These are phyloP conservation scores for Hirtodrosophila confusa DNA, from an alignment of 2,888 invertebrate genomes.

Conservation along the genomic window DNA sequence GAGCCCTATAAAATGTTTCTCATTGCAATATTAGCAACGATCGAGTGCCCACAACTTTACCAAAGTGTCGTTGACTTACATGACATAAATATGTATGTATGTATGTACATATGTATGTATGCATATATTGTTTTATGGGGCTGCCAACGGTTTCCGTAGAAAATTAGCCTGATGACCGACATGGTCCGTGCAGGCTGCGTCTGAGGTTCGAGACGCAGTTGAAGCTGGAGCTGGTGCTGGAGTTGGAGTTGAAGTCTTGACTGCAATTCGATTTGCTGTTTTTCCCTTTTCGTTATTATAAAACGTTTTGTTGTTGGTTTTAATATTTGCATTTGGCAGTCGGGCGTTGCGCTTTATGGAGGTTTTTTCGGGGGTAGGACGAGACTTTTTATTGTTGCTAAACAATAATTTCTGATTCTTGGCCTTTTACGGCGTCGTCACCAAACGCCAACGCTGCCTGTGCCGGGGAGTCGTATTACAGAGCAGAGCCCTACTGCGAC, in stretches of 20 bases:
- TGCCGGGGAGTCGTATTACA: conserved; percentile 62
- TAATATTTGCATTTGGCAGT: conserved; percentile 78
- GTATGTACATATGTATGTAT: conserved; percentile 14
- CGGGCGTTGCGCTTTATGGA: conserved; percentile 71
- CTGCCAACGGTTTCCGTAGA: conserved; percentile 68
- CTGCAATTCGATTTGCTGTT: conserved; percentile 77
- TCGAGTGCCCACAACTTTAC: conserved; percentile 14
- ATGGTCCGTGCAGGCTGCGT: conserved; percentile 55
- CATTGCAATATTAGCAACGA: conserved; percentile 1
- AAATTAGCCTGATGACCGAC: conserved; percentile 70
- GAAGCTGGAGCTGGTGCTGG: neutral
- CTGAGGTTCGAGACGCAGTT: conserved; percentile 34
- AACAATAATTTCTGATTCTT: conserved; percentile 78
- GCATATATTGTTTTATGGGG: conserved; percentile 56
- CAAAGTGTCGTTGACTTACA: conserved; percentile 35
- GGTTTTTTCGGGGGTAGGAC: conserved; percentile 60
- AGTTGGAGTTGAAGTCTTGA: conserved; percentile 41
- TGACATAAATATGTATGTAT: neutral
- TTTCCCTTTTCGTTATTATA: conserved; percentile 75
- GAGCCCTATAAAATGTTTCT: conserved; percentile 4
- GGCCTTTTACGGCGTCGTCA: conserved; percentile 59
- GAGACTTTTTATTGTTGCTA: conserved; percentile 70
- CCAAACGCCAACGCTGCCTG: conserved; percentile 53
- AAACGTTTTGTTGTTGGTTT: conserved; percentile 65
- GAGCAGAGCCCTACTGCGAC: conserved; percentile 15